Base-by-base conservation (phyloP, 2,888 invertebrate genomes). In the Phoenoteleia sp. region DNA sequence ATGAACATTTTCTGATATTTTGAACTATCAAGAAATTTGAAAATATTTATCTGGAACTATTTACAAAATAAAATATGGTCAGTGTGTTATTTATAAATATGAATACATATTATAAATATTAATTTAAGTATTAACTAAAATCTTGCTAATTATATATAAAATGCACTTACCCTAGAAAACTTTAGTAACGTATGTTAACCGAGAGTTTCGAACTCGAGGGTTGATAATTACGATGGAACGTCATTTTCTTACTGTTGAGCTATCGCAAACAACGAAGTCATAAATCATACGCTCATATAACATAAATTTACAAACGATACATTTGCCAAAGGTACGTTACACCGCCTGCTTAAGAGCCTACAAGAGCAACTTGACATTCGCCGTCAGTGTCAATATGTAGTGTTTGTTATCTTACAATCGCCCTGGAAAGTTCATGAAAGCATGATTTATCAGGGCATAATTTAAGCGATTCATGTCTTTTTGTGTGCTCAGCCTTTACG, bases 291-390 rank as follows among this genome's bases (percentile, higher is more conserved):
- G 42, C 36, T 39, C 15, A 42, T 56, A 49, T 19, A 42, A 21
- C 69, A 56, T 56, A 69, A 39, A 69, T 56, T 42, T 56, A 69
- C 69, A 54, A 42, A 56, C 56, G 54, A 56, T 69, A 69, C 69
- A 42, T 69, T 56, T 69, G 42, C 54, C 42, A 42, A 29, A 49
- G 56, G 15, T 17, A 56, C 56, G 29, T 69, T 56, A 69, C 33
- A 19, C 36, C 49, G 21, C 21, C 49, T 49, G 33, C 49, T 49
- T 66, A 66, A 54, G 54, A 39, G 36, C 67, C 36, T 54, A 67
- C 39, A 23, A 49, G 7, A 0, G 13, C 17, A 7, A 29, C 42
- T 56, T 29, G 39, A 36, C 29, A 52, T 25, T 67, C 11, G 25
- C 49, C 0, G n/a, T n/a, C 1, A 54, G 36, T 67, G 54, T 67